These are phyloP conservation scores for Litoditis marina DNA, from an alignment of 2,888 invertebrate species.

Conservation along the genomic window DNA sequence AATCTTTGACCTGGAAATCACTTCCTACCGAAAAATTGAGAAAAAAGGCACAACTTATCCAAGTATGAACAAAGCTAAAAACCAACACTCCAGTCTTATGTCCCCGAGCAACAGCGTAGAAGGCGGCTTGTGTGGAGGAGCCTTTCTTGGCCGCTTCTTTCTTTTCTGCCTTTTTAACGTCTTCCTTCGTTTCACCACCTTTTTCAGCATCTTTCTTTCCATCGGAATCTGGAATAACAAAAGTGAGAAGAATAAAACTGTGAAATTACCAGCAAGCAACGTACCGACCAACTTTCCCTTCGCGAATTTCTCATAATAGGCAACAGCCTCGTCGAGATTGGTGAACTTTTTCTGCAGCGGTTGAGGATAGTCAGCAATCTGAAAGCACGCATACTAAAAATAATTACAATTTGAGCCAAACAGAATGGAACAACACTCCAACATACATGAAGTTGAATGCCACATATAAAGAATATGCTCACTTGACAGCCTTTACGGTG, in stretches of 20 bases:
- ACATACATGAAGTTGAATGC: too few species aligned
- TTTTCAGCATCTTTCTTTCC: too few species aligned
- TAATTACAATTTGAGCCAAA: too few species aligned
- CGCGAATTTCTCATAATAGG: conserved; percentile 38
- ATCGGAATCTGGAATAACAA: not conserved
- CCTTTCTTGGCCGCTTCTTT: conserved; percentile 13
- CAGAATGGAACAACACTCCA: too few species aligned
- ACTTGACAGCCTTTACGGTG: too few species aligned
- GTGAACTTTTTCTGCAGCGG: conserved; percentile 48
- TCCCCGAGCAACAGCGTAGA: conserved; percentile 31
- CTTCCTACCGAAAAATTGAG: too few species aligned
- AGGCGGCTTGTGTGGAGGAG: conserved; percentile 7
- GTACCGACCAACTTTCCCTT: conserved; percentile 29
- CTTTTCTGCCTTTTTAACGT: conserved; percentile 10
- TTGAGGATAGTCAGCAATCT: conserved; percentile 48
- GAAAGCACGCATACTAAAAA: too few species aligned
- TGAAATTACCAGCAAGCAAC: too few species aligned
- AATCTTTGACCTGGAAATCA: too few species aligned
- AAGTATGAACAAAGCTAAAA: not conserved
- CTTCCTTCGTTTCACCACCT: not conserved
- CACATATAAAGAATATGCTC: too few species aligned
- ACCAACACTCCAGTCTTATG: conserved; percentile 31
- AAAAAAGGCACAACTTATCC: not conserved
- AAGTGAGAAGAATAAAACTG: not conserved
- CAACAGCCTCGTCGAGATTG: conserved; percentile 39